Conservation (phyloP, 2,888 invertebrate species). For the Psylliodes chrysocephalus region DNA sequence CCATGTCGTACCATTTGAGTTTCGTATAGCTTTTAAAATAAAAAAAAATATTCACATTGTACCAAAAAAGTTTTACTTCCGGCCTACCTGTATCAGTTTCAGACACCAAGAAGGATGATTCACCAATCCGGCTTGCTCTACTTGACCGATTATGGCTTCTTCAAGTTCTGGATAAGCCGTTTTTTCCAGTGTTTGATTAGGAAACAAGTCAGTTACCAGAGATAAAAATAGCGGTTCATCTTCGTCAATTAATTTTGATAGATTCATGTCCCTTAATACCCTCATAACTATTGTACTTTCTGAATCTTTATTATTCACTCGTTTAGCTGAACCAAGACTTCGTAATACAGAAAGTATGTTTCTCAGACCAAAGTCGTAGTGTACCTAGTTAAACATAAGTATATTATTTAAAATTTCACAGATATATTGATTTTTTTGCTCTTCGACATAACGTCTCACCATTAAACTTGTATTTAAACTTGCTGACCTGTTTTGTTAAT, state of each 20-base stretch:
- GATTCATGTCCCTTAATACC: slow-evolving; percentile 96
- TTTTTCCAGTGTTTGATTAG: slow-evolving; percentile 93
- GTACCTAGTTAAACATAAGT: slow-evolving; percentile 71
- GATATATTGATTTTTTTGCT: no score
- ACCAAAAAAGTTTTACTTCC: background rate
- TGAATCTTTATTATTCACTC: slow-evolving; percentile 89
- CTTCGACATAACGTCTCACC: no score
- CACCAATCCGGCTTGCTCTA: slow-evolving; percentile 81
- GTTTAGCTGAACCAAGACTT: slow-evolving; percentile 91
- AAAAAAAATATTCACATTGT: background rate
- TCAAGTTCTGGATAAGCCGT: slow-evolving; percentile 90
- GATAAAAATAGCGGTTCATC: slow-evolving; percentile 98
- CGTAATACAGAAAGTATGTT: slow-evolving; percentile 95
- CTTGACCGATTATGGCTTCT: slow-evolving; percentile 85
- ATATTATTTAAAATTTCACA: no score
- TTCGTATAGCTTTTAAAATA: slow-evolving; percentile 79
- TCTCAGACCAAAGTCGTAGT: slow-evolving; percentile 95
- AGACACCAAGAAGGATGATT: slow-evolving; percentile 95
- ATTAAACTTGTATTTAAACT: no score
- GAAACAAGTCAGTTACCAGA: slow-evolving; percentile 93
- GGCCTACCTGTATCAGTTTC: slow-evolving; percentile 85
- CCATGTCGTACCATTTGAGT: slow-evolving; percentile 95
- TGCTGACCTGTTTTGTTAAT: slow-evolving; percentile 93
- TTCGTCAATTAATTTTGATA: slow-evolving; percentile 96
- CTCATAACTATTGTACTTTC: slow-evolving; percentile 98